These are phyloP conservation scores for Margarornis squamiger DNA, from an alignment of 2,797 vertebrate genomes.

Conservation along the genomic window DNA sequence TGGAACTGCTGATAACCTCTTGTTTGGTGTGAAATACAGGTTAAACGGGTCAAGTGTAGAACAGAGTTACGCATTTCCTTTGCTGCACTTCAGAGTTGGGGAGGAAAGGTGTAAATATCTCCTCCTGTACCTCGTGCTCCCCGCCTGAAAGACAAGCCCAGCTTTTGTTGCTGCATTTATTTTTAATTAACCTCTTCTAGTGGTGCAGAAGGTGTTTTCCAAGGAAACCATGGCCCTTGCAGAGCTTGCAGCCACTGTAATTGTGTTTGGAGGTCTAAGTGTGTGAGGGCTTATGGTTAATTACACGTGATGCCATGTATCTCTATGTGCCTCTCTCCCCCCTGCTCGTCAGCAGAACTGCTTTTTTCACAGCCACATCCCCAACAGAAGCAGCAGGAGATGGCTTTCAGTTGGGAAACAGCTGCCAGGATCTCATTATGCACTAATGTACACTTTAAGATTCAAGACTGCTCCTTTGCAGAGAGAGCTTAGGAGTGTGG, in stretches of 20 bases:
- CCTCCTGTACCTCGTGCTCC: neutral
- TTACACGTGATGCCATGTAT: neutral
- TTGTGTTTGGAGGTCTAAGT: neutral
- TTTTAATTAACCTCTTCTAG: neutral
- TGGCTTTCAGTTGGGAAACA: slow-evolving; percentile 15
- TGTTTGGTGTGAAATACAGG: neutral
- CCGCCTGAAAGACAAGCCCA: neutral
- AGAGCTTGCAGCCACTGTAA: neutral
- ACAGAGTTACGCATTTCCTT: neutral
- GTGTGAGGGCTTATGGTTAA: neutral
- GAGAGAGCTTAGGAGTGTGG: neutral
- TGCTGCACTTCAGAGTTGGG: neutral
- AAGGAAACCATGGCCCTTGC: neutral
- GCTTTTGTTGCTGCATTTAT: neutral
- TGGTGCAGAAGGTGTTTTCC: neutral
- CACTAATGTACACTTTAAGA: neutral
- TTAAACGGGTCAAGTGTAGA: neutral
- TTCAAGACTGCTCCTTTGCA: neutral
- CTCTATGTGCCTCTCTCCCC: neutral
- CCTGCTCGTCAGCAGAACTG: neutral
- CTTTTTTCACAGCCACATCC: neutral
- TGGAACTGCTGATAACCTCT: neutral
- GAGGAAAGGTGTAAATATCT: neutral
- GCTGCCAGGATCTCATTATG: slow-evolving; percentile 17
- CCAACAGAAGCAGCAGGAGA: slow-evolving; percentile 32